Percentiles rank a stretch among this genome's conserved stretches.
Conservation (phyloP, 2,888 invertebrate species). For the Erpobdella octoculata region DNA sequence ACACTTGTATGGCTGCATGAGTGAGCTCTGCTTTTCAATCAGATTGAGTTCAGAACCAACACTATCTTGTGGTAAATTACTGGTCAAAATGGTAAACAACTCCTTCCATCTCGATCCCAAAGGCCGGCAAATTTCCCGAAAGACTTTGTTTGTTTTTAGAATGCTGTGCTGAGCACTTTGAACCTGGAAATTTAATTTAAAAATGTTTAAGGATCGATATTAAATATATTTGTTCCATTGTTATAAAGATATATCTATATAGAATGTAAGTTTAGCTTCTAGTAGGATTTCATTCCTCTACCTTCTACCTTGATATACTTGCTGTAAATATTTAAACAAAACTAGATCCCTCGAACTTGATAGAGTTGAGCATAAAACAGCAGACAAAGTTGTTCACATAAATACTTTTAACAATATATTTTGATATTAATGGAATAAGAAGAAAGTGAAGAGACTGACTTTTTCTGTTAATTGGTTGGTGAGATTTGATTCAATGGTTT, state of each 20-base stretch:
- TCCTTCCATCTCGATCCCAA: slow-evolving; percentile 7
- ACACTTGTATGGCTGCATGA: slow-evolving; percentile 12
- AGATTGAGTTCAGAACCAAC: not conserved
- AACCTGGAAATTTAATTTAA: not conserved
- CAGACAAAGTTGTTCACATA: too few relatives aligned
- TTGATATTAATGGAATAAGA: too few relatives aligned
- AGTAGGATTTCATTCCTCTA: too few relatives aligned
- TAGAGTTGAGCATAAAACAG: too few relatives aligned
- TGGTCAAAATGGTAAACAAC: slow-evolving; percentile 4
- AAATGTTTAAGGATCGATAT: not conserved
- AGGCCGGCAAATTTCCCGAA: slow-evolving; percentile 13
- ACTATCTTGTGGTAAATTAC: not conserved
- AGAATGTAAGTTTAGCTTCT: too few relatives aligned
- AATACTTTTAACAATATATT: too few relatives aligned
- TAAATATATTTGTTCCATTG: too few relatives aligned
- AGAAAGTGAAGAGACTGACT: not conserved
- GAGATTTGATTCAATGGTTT: not conserved
- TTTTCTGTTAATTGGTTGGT: not conserved
- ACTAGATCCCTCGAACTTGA: too few relatives aligned
- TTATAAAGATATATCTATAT: too few relatives aligned
- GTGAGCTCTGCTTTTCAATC: not conserved
- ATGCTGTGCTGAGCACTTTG: not conserved
- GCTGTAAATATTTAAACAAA: too few relatives aligned
- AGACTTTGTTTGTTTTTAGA: slow-evolving; percentile 11
- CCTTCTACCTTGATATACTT: too few relatives aligned